Evolutionary conservation across 2,797 vertebrate genomes (phyloP), one percentile per base, ranked within the genome.

Genomic region (Lindbergichthys nudifrons): DNA sequence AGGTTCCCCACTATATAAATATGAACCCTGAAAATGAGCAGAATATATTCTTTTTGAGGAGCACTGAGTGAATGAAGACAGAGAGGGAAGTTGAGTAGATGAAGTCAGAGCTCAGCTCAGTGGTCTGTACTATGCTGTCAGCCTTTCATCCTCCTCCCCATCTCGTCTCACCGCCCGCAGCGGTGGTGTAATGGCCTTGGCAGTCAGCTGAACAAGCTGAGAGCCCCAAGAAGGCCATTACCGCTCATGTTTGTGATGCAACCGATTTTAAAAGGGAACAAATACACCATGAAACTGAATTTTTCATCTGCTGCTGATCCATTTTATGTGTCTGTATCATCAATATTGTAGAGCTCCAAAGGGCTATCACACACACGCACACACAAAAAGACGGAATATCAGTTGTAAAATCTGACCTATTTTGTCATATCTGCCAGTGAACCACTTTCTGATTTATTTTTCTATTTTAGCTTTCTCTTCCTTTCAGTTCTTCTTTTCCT

Each of bases 261-360:
- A 73, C 43, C 68, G 50, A 70, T 86, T 87, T 57, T 82, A 19
- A n/a, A 78, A 77, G 66, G 77, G 75, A 43, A 59, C 19, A 39
- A 42, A 54, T 84, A 88, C 56, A 53, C 74, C 72, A 82, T 6
- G 2, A 77, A 75, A 80, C 52, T 93, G 88, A 93, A 93, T 93
- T 80, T 92, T 94, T 93, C 57, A 93, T 93, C 68, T 50, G 36
- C 65, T 15, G 58, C 71, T 63, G 71, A 84, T 89, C 81, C 62
- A 84, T 79, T 92, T 84, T 82, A 68, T 79, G 76, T 86, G 23
- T 36, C 72, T 61, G 64, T 36, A 14, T 5, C 21, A 81, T 94
- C 69, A 90, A 93, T 93, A 87, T 93, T 93, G 70, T 57, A 94
- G 57, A 51, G 58, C 63, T 83, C 23, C 64, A 72, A 67, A 75